Percentiles rank a stretch among this genome's conserved stretches.
phyloP scores from a whole-genome alignment of 2,888 invertebrate species.

The Watsonalla cultraria region DNA sequence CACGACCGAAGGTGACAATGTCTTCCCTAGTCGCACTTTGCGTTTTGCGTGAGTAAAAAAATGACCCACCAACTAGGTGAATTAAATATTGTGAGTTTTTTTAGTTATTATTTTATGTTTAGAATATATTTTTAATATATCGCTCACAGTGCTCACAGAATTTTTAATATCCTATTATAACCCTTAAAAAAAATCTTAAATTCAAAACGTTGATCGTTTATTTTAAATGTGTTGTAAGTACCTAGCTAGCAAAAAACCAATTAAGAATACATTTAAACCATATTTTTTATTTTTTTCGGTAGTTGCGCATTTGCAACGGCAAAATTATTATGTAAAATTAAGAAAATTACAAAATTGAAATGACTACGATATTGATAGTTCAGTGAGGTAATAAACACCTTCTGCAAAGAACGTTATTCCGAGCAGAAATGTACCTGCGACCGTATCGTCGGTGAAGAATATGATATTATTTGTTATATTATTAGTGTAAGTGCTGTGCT shows the following conservation, averaged over 20 bases:
- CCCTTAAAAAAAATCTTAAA: background rate
- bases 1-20: background rate
- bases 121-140: too few species aligned
- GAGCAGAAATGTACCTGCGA: background rate
- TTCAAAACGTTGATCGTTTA: background rate
- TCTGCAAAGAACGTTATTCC: background rate
- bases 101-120: too few species aligned
- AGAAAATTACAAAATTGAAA: too few species aligned
- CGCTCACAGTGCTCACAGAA: too few species aligned
- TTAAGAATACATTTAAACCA: too few species aligned
- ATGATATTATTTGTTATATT: background rate
- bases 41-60: background rate
- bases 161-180: too few species aligned
- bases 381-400: too few species aligned
- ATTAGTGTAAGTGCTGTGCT: background rate
- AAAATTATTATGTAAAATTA: too few species aligned
- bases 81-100: background rate
- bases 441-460: background rate
- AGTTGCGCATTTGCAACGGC: too few species aligned
- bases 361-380: too few species aligned
- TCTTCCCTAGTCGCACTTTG: background rate
- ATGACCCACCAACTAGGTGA: background rate
- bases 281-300: too few species aligned
- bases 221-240: background rate
- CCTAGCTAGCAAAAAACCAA: background rate